Evolutionary conservation across 2,888 invertebrate species (phyloP).

Genomic region (Girardia tigrina): DNA sequence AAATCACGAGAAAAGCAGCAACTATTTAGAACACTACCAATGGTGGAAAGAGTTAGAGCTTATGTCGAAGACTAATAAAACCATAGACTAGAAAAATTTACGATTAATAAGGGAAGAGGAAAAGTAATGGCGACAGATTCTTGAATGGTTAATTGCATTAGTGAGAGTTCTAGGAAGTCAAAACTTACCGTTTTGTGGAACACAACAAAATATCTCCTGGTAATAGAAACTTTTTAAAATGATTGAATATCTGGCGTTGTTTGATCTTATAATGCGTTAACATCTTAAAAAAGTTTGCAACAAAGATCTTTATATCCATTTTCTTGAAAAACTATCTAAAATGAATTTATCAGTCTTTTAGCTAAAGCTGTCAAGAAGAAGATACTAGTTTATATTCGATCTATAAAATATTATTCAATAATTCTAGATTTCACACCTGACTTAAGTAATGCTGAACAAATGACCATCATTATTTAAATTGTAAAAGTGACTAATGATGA

Average conservation of each 20-base stretch:
- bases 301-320: background rate
- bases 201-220: background rate
- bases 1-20: background rate
- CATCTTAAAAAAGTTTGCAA: background rate
- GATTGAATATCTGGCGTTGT: background rate
- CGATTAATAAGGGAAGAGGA: background rate
- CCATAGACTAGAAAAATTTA: background rate
- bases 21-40: background rate
- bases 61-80: background rate
- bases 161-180: background rate
- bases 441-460: background rate
- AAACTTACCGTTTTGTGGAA: background rate
- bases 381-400: background rate
- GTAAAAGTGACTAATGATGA: background rate
- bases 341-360: background rate
- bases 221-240: background rate
- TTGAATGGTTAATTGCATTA: background rate
- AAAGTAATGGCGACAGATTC: background rate
- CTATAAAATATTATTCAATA: background rate
- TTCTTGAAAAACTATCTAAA: background rate
- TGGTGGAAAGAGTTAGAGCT: background rate
- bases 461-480: background rate
- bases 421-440: conserved; percentile 14
- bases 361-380: background rate
- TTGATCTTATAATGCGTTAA: background rate